Evolutionary conservation across 2,888 invertebrate genomes (phyloP), one percentile per base, ranked within the genome.

Genomic region (Mylabris sibirica): DNA sequence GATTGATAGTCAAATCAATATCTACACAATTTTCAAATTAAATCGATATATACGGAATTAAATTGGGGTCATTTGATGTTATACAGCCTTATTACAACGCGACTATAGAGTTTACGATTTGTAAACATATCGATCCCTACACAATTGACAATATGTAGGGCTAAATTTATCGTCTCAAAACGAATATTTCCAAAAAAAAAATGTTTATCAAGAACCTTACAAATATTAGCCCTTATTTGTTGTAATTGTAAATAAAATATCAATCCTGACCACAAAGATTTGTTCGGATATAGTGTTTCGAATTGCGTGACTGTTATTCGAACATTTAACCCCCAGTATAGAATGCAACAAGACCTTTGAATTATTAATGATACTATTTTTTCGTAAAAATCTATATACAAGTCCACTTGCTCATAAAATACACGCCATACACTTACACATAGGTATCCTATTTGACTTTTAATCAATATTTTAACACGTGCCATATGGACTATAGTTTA

Each of bases 291-390:
- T 60, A 62, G 44, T 61, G 61, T 59, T 53, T 57, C 60, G 61
- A 38, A 69, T 78, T 74, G 77, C 76, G 76, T 75, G 76, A 74
- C 76, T 70, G 69, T 67, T 24, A 77, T 78, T 72, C 74, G 72
- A 78, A 75, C 79, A 81, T 81, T 83, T 84, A 83, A 83, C 44
- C 83, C 84, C 82, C 76, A 73, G 78, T 79, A 76, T 80, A 82
- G 81, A 81, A 82, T 80, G 82, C 81, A 82, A 80, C 81, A 79
- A 78, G n/a, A 78, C 77, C 71, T 71, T 78, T 81, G 74, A 82
- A 83, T 84, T 81, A 83, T 82, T 81, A 80, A 84, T 81, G 76
- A 75, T 76, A 76, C 80, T 82, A 83, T 83, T 82, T 69, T 69
- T 66, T 11, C 9, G 49, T 22, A 17, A 17, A 17, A 14, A 26